These are phyloP conservation scores for Epinotia nisella DNA, from an alignment of 2,888 invertebrate genomes.

Conservation along the genomic window DNA sequence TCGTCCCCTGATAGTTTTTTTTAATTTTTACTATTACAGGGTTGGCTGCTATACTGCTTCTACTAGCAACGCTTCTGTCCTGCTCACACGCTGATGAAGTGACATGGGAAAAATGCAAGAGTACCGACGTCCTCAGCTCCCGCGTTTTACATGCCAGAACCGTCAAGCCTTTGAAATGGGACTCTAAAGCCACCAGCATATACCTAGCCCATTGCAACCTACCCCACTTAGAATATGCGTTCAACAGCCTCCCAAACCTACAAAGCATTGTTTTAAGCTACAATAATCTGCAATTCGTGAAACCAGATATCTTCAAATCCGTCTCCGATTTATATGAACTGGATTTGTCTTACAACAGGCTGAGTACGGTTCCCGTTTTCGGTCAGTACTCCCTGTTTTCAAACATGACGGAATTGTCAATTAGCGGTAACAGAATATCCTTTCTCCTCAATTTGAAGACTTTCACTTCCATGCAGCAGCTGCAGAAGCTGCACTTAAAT, in stretches of 20 bases:
- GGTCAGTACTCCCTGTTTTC: neutral
- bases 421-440: slow-evolving; percentile 8
- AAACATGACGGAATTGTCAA: slow-evolving; percentile 6
- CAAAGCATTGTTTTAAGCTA: slow-evolving; percentile 1
- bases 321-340: neutral
- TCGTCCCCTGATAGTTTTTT: too few species aligned
- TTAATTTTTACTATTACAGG: neutral
- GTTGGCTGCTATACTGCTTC: neutral
- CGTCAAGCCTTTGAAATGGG: slow-evolving; percentile 3
- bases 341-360: slow-evolving; percentile 7
- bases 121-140: slow-evolving; percentile 10
- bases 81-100: neutral
- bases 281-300: slow-evolving; percentile 7
- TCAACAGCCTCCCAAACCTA: neutral
- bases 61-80: neutral
- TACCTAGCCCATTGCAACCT: slow-evolving; percentile 11
- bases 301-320: neutral
- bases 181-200: slow-evolving; percentile 10
- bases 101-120: slow-evolving; percentile 18
- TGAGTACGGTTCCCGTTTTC: slow-evolving; percentile 5
- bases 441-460: slow-evolving; percentile 11
- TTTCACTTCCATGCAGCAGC: neutral
- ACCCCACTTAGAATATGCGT: neutral
- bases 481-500: slow-evolving; percentile 2
- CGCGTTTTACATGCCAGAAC: neutral